phyloP scores from a whole-genome alignment of 1,140 invertebrate species.

The Vanessa tameamea region DNA sequence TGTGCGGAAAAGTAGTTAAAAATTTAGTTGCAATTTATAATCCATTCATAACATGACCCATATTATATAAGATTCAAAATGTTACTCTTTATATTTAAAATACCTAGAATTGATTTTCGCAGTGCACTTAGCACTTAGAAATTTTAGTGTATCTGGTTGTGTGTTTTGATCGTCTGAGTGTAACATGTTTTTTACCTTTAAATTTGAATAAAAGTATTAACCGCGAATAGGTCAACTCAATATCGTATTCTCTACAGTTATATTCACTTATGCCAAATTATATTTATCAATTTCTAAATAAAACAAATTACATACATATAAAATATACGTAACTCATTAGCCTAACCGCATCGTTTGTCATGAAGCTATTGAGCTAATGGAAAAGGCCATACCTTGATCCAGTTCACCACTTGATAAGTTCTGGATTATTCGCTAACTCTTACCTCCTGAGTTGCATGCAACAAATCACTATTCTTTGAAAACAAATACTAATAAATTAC shows the following conservation, averaged over 20 bases:
- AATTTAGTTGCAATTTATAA: no score
- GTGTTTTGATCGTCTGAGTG: neutral
- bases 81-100: no score
- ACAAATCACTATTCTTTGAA: neutral
- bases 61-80: no score
- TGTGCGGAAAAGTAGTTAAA: no score
- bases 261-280: neutral
- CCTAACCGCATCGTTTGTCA: slow-evolving; percentile 35
- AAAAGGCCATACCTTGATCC: slow-evolving; percentile 69
- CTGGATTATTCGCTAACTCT: slow-evolving; percentile 48
- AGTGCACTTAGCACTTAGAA: neutral
- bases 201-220: no score
- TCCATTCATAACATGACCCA: no score
- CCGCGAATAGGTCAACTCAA: no score
- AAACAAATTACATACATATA: neutral
- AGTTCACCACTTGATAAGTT: slow-evolving; percentile 53
- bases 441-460: slow-evolving; percentile 14
- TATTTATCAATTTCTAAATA: neutral
- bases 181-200: neutral
- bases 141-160: neutral
- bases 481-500: neutral
- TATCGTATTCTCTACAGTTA: no score
- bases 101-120: no score
- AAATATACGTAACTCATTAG: slow-evolving; percentile 4
- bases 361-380: slow-evolving; percentile 64